A percentile compares a stretch with the other conserved stretches of the same genome.
These are phyloP conservation scores for Habropoda laboriosa DNA, from an alignment of 1,140 invertebrate genomes.

Conservation along the genomic window DNA sequence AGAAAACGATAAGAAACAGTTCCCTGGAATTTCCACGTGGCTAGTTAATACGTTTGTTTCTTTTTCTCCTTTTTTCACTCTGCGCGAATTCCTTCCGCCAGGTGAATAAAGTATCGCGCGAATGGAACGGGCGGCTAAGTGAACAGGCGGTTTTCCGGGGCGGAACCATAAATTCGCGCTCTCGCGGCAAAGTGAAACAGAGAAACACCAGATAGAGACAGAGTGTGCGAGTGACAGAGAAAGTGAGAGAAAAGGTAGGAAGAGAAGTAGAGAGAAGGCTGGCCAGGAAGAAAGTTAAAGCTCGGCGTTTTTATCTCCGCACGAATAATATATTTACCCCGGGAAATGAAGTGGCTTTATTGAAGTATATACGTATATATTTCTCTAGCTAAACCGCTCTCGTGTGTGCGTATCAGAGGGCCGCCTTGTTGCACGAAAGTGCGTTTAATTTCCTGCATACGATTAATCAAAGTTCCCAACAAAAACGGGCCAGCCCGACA, in stretches of 20 bases:
- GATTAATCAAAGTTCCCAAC: slow-evolving; percentile 51
- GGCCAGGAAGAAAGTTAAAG: background rate
- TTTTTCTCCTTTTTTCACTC: too few relatives aligned
- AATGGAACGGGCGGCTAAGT: background rate
- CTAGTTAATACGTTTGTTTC: background rate
- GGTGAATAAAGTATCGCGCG: background rate
- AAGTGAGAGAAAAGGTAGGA: background rate
- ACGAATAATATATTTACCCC: slow-evolving; percentile 37
- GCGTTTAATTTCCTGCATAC: slow-evolving; percentile 47
- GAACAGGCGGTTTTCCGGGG: background rate
- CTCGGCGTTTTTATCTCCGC: background rate
- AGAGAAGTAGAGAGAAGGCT: background rate
- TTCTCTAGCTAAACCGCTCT: too few relatives aligned
- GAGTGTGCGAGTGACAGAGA: background rate
- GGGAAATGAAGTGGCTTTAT: slow-evolving; percentile 41
- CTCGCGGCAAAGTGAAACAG: too few relatives aligned
- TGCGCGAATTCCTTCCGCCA: background rate
- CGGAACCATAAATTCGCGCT: slow-evolving; percentile 30
- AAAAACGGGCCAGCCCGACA: slow-evolving; percentile 18
- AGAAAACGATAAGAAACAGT: too few relatives aligned
- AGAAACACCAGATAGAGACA: background rate
- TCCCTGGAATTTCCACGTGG: background rate
- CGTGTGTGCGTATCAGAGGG: background rate
- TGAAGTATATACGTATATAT: slow-evolving; percentile 1
- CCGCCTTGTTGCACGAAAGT: background rate